phyloP scores from a whole-genome alignment of 2,113 vertebrate genomes.

The Nycticorax nycticorax region DNA sequence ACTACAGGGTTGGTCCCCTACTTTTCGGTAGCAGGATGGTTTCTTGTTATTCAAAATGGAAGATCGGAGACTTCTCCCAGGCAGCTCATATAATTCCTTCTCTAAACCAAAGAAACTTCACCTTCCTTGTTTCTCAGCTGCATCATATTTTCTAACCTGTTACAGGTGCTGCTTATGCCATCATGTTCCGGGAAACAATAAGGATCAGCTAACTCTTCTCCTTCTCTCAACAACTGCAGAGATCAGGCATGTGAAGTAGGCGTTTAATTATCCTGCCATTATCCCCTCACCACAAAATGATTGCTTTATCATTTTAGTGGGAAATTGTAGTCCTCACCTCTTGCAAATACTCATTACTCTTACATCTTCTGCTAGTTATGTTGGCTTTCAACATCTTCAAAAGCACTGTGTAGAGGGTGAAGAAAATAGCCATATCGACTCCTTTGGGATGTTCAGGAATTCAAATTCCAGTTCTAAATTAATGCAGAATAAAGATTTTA shows the following conservation, averaged over 20 bases:
- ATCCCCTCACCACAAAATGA: slow-evolving; percentile 1
- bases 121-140: background rate
- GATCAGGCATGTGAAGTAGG: background rate
- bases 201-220: background rate
- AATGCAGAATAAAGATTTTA: background rate
- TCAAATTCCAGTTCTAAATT: background rate
- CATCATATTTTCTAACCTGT: background rate
- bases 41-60: background rate
- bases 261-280: slow-evolving; percentile 30
- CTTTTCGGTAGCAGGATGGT: background rate
- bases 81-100: background rate
- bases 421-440: background rate
- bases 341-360: background rate
- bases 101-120: background rate
- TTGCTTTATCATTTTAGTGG: background rate
- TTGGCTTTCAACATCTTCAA: background rate
- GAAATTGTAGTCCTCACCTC: background rate
- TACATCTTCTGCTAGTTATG: background rate
- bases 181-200: background rate
- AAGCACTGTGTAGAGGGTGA: background rate
- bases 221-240: background rate
- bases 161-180: rapidly evolving
- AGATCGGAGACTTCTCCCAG: background rate
- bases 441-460: background rate
- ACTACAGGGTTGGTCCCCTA: background rate